Base-by-base conservation (phyloP, 2,797 vertebrate genomes). In the Phoebastria nigripes region DNA sequence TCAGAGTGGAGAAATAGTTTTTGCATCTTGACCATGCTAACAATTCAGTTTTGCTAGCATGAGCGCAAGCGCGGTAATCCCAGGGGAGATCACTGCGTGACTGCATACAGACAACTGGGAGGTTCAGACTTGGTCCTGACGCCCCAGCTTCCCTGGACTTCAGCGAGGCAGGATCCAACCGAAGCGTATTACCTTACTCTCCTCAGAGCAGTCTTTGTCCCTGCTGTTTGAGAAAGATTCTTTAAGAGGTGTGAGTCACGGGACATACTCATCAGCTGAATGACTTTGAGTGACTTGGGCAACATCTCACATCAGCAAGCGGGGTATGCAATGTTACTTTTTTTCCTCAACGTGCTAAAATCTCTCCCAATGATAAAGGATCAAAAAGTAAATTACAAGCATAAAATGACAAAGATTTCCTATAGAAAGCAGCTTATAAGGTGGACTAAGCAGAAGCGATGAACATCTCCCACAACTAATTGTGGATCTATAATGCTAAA, bases 101-200 rank as follows among this genome's bases (percentile, higher is more conserved):
- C 28, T 42, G 37, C 18, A 20, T 7, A 41, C 9, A 22, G 35
- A 33, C 16, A 82, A 15, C 39, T 14, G 51, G 33, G 42, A 90
- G 44, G 42, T 14, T 90, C 55, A 37, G 62, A 15, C 26, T 46
- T 51, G n/a, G 17, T 76, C 51, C 37, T n/a, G 31, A 42, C 4
- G 8, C 29, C 16, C 12, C 47, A 44, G 41, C 49, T 35, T 52
- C 52, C 28, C 81, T 31, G 62, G 51, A 35, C 33, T n/a, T 49
- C 54, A 59, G 58, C 0, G 1, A 74, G 54, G 62, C 58, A 84
- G 54, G 54, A 59, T n/a, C 46, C 15, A 3, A 76, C 15, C 0
- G 0, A 47, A 10, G 15, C 0, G 0, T 4, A 15, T 21, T 11
- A 39, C 35, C 58, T 72, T 10, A 21, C 25, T 29, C 33, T 29